Evolutionary conservation across 2,888 invertebrate genomes (phyloP).

Genomic region (Dermolepida albohirtum): DNA sequence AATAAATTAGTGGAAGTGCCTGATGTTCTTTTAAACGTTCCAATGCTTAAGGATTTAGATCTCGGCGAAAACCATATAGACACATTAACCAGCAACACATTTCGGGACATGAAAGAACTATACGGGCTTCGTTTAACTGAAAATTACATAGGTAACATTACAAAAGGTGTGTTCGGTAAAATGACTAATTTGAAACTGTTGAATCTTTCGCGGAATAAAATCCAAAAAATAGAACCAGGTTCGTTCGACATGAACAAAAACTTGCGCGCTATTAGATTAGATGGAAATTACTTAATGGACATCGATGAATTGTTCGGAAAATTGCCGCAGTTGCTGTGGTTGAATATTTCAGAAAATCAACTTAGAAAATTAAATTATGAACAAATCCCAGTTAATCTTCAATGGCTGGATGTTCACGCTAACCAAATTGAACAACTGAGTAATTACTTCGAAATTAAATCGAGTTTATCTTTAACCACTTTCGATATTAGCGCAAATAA

Average conservation of each 20-base stretch:
- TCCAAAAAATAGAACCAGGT: conserved; percentile 81
- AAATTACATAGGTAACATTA: conserved; percentile 84
- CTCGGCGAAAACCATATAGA: conserved; percentile 88
- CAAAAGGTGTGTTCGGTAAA: conserved; percentile 82
- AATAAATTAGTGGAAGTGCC: conserved; percentile 84
- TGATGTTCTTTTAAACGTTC: conserved; percentile 78
- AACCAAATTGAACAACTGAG: conserved; percentile 86
- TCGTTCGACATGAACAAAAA: conserved; percentile 82
- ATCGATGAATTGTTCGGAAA: conserved; percentile 84
- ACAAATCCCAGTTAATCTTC: conserved; percentile 84
- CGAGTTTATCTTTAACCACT: conserved; percentile 80
- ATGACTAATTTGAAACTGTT: conserved; percentile 84
- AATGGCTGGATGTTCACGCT: conserved; percentile 87
- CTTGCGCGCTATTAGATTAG: conserved; percentile 83
- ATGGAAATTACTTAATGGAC: conserved; percentile 84
- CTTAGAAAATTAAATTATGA: conserved; percentile 88
- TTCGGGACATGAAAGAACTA: conserved; percentile 82
- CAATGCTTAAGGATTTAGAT: conserved; percentile 82
- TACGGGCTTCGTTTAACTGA: conserved; percentile 85
- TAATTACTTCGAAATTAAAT: conserved; percentile 87
- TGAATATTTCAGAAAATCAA: conserved; percentile 88
- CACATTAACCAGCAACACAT: conserved; percentile 82
- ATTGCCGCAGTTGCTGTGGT: conserved; percentile 84
- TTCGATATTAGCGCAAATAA: conserved; percentile 87
- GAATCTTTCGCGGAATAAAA: conserved; percentile 86